Conservation (phyloP, 2,113 vertebrate genomes). For the Natator depressus region DNA sequence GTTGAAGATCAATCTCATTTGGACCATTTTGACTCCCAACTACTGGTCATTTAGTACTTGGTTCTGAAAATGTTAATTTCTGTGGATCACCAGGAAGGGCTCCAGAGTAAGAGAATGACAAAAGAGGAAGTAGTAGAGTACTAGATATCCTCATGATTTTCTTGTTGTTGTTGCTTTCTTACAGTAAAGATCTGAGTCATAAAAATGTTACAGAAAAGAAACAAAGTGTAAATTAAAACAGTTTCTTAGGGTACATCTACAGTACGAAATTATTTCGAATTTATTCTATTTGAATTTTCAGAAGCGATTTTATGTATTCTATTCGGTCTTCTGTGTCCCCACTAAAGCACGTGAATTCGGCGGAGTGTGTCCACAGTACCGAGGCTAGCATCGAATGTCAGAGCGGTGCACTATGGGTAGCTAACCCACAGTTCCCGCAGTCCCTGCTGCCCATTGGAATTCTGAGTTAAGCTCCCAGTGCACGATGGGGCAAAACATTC, state of each 20-base stretch:
- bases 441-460: too few species aligned
- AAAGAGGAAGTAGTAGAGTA: not conserved
- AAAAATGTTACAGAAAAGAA: not conserved
- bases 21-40: accelerated
- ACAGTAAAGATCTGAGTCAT: not conserved
- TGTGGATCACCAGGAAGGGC: not conserved
- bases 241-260: not conserved
- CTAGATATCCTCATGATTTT: not conserved
- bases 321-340: too few species aligned
- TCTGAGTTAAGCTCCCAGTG: too few species aligned
- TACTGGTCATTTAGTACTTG: not conserved
- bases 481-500: too few species aligned
- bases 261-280: too few species aligned
- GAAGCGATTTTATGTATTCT: too few species aligned
- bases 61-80: not conserved
- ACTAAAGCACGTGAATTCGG: too few species aligned
- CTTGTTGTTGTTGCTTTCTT: not conserved
- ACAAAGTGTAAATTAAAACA: not conserved
- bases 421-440: too few species aligned
- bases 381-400: too few species aligned
- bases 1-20: not conserved
- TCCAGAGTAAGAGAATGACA: not conserved
- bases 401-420: too few species aligned
- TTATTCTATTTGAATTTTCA: too few species aligned
- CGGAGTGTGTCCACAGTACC: too few species aligned